Evolutionary conservation across 2,888 invertebrate genomes (phyloP), one percentile per base, ranked within the genome.

Genomic region (Ceramica pisi): DNA sequence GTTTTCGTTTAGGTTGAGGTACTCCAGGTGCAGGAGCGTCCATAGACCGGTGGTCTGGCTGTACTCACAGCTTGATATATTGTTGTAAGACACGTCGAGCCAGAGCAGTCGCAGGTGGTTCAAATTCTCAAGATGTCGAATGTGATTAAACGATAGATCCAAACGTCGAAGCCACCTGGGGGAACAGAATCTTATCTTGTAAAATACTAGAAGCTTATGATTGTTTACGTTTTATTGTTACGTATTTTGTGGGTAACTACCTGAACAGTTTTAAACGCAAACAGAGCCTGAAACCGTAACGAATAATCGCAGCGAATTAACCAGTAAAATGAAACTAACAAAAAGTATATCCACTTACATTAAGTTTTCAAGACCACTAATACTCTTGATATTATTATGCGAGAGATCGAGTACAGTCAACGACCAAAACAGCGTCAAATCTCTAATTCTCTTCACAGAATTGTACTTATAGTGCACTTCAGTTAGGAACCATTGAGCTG

Each of bases 401-500:
- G 97, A 97, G 69, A 97, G 88, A 91, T 97, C 96, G 69, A 97
- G 92, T 64, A 96, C 90, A 1, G 96, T 96, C 7, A 97, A 94
- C 8, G 97, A 97, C 97, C 97, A 97, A 88, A 97, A 97, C 26
- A 89, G 87, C 16, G 90, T 93, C 44, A 97, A 88, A 89, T 97
- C 96, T 57, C 92, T 92, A 75, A 97, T 96, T 66, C 87, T 86
- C 67, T 91, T 93, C 55, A 97, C 94, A 1, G 93, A 92, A 90
- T 97, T 97, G 86, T 94, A 94, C 60, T 96, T 96, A 75, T 97
- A 96, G 92, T 97, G 95, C 1, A 97, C 97, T 86, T 96, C 96
- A 12, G 97, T 97, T 75, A 97, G 91, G 86, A 97, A 97, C 95
- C 96, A 96, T 73, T 97, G 97, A 51, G 95, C 96, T 96, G 90